Evolutionary conservation across 2,113 vertebrate genomes (phyloP).

Genomic region (Nothocercus nigrocapillus): DNA sequence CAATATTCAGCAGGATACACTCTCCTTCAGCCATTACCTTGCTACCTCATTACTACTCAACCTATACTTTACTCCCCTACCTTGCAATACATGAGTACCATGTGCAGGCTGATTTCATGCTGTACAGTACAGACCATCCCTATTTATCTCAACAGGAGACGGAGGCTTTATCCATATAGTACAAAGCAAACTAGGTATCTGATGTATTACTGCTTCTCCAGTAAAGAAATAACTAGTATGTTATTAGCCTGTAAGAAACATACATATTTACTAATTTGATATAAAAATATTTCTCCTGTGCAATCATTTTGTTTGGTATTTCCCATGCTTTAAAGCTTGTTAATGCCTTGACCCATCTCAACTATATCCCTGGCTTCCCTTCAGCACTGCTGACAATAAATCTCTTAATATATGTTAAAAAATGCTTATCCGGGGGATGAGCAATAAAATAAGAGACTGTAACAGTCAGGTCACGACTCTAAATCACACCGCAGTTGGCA

Average conservation of each 20-base stretch:
- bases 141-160: conserved; percentile 51
- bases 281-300: conserved; percentile 4
- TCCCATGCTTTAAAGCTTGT: neutral
- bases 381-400: neutral
- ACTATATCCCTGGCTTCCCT: neutral
- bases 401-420: neutral
- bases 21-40: neutral
- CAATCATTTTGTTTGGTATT: neutral
- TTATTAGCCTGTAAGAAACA: conserved; percentile 37
- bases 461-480: neutral
- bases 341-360: neutral
- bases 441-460: neutral
- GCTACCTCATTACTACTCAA: neutral
- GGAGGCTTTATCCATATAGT: neutral
- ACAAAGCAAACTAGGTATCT: neutral
- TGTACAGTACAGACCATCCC: neutral
- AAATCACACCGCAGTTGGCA: neutral
- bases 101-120: neutral
- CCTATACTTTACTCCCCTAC: conserved; percentile 2
- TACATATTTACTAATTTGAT: neutral
- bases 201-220: neutral
- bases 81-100: neutral
- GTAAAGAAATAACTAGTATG: neutral
- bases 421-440: neutral
- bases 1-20: neutral